Percentiles rank a stretch among this genome's conserved stretches.
Conservation (phyloP, 2,888 invertebrate genomes). For the Drosophila nigricruria region DNA sequence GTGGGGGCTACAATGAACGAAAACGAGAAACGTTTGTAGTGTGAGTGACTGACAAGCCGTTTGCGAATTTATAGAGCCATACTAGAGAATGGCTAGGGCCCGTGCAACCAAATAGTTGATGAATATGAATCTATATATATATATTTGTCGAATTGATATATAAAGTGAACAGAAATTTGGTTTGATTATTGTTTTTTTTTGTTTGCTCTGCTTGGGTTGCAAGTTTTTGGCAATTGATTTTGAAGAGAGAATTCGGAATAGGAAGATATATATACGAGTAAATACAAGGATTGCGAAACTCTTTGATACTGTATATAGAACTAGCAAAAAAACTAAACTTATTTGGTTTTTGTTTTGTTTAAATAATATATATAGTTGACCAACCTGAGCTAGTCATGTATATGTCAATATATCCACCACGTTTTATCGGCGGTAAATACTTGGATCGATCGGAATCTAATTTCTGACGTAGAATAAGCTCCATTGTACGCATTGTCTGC, state of each 20-base stretch:
- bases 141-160: slow-evolving; percentile 19
- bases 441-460: slow-evolving; percentile 92
- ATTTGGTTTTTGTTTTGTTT: slow-evolving; percentile 24
- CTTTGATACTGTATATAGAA: slow-evolving; percentile 51
- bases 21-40: slow-evolving; percentile 12
- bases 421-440: slow-evolving; percentile 92
- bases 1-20: slow-evolving; percentile 35
- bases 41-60: slow-evolving; percentile 30
- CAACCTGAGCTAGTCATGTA: slow-evolving; percentile 95
- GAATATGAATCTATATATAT: slow-evolving; percentile 24
- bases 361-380: slow-evolving; percentile 56
- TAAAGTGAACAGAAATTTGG: slow-evolving; percentile 30
- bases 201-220: slow-evolving; percentile 44
- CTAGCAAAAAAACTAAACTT: slow-evolving; percentile 56
- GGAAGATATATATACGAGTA: slow-evolving; percentile 47
- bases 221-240: slow-evolving; percentile 60
- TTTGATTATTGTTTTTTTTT: slow-evolving; percentile 1
- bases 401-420: slow-evolving; percentile 93
- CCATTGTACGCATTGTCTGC: slow-evolving; percentile 91
- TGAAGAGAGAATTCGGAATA: slow-evolving; percentile 58
- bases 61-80: slow-evolving; percentile 45
- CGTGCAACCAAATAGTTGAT: slow-evolving; percentile 56
- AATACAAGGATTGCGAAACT: slow-evolving; percentile 47
- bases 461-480: slow-evolving; percentile 90
- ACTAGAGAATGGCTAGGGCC: slow-evolving; percentile 19